Evolutionary conservation across 2,797 vertebrate species (phyloP).

Genomic region (Decapterus maruadsi): DNA sequence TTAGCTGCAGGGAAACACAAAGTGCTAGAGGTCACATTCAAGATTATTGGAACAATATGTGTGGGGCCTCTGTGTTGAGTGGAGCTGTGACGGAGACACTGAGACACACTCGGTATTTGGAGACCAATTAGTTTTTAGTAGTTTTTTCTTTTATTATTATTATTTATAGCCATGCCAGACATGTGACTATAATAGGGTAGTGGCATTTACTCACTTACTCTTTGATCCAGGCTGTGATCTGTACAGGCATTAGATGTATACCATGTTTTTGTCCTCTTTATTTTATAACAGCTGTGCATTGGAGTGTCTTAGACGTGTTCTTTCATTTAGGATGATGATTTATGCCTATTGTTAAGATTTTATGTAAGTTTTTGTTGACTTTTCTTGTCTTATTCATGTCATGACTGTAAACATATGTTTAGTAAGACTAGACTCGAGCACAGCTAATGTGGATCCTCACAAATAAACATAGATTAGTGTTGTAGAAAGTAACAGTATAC

Average conservation of each 20-base stretch:
- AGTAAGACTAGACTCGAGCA: too few relatives aligned
- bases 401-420: too few relatives aligned
- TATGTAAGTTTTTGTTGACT: too few relatives aligned
- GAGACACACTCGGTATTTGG: not conserved
- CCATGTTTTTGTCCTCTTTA: too few relatives aligned
- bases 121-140: not conserved
- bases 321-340: too few relatives aligned
- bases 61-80: conserved; percentile 10
- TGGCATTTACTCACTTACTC: not conserved
- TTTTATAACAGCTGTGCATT: too few relatives aligned
- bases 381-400: too few relatives aligned
- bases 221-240: not conserved
- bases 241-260: not conserved
- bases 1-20: conserved; percentile 33
- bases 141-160: not conserved
- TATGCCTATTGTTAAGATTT: too few relatives aligned
- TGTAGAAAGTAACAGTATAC: not conserved
- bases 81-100: not conserved
- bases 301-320: too few relatives aligned
- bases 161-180: not conserved
- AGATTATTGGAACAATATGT: conserved; percentile 61
- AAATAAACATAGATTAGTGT: not conserved
- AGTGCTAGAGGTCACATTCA: conserved; percentile 49
- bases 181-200: not conserved
- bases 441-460: too few relatives aligned